These are phyloP conservation scores for Strix occidentalis DNA, from an alignment of 2,797 vertebrate species.

Conservation along the genomic window DNA sequence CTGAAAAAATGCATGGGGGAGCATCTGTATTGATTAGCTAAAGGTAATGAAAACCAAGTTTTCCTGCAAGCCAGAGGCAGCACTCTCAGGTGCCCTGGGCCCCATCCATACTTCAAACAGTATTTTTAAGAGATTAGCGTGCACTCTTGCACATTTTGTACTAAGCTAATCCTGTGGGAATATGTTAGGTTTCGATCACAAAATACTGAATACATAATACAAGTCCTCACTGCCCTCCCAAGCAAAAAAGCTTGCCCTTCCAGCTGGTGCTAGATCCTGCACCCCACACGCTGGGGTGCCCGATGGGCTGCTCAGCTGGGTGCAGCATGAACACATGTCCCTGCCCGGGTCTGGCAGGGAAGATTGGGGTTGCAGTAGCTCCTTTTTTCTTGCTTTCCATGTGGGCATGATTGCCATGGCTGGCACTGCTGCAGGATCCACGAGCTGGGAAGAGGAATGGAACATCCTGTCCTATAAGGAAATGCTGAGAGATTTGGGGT, in stretches of 20 bases:
- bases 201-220: not conserved
- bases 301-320: fast-evolving
- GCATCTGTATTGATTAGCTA: not conserved
- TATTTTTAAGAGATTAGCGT: not conserved
- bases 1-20: not conserved
- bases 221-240: not conserved
- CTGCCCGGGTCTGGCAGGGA: fast-evolving
- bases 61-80: not conserved
- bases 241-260: not conserved
- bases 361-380: not conserved
- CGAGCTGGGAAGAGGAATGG: not conserved
- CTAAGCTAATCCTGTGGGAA: not conserved
- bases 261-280: not conserved
- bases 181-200: not conserved
- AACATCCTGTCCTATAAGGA: not conserved
- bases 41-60: not conserved
- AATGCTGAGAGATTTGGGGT: not conserved
- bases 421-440: fast-evolving
- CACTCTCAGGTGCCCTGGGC: not conserved
- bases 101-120: not conserved
- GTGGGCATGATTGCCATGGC: fast-evolving
- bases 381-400: not conserved
- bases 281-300: not conserved
- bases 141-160: not conserved
- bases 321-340: fast-evolving